These are phyloP conservation scores for Rhingia campestris DNA, from an alignment of 2,888 invertebrate genomes.

Conservation along the genomic window DNA sequence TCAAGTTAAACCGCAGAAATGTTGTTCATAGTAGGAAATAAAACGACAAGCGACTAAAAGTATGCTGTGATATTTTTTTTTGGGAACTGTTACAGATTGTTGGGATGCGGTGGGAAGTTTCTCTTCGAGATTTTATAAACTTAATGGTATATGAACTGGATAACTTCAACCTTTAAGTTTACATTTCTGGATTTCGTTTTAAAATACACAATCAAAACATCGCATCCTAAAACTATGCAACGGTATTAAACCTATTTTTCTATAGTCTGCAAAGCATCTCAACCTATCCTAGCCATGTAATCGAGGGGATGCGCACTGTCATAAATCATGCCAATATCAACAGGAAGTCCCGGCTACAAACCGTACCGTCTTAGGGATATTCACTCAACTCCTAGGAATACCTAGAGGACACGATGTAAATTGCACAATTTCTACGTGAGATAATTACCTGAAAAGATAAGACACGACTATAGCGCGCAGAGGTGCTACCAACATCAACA, in stretches of 20 bases:
- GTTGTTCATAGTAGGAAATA: neutral
- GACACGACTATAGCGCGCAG: slow-evolving; percentile 11
- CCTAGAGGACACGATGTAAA: slow-evolving; percentile 7
- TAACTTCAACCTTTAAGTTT: too few relatives aligned
- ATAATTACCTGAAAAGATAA: slow-evolving; percentile 62
- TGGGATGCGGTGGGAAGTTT: neutral
- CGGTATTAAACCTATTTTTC: neutral
- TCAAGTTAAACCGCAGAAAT: neutral
- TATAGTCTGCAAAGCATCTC: too few relatives aligned
- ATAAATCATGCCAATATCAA: slow-evolving; percentile 53
- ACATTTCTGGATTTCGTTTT: too few relatives aligned
- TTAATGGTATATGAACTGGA: neutral
- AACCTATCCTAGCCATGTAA: neutral
- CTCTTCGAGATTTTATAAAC: neutral
- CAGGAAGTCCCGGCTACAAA: slow-evolving; percentile 21
- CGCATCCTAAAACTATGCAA: slow-evolving; percentile 24
- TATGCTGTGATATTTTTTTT: slow-evolving; percentile 14
- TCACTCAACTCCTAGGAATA: slow-evolving; percentile 33
- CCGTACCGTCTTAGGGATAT: slow-evolving; percentile 20
- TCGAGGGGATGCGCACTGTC: neutral
- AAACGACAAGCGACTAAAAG: slow-evolving; percentile 2
- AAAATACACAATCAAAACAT: too few relatives aligned
- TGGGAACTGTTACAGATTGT: neutral
- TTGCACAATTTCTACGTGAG: slow-evolving; percentile 38
- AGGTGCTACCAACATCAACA: slow-evolving; percentile 39